Conservation (phyloP, 2,797 vertebrate species). For the Chiroxiphia lanceolata region DNA sequence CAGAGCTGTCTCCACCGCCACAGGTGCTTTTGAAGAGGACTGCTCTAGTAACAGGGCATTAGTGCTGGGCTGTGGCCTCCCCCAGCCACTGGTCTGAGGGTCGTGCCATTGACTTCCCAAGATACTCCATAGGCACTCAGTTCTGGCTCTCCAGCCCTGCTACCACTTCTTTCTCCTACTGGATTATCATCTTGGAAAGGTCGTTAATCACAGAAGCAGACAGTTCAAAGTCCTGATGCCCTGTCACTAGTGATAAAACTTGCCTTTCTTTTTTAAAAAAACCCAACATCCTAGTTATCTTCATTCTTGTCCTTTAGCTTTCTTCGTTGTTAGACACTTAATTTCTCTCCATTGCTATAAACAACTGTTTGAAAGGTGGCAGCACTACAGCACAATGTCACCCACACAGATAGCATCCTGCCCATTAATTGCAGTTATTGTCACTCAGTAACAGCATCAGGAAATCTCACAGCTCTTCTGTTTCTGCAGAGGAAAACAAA, state of each 20-base stretch:
- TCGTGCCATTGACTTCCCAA: accelerated
- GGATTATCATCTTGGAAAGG: neutral
- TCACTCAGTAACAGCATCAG: neutral
- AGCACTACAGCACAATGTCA: neutral
- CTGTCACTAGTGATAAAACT: neutral
- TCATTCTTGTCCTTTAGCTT: neutral
- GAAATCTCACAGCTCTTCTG: neutral
- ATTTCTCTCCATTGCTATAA: neutral
- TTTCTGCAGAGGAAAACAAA: neutral
- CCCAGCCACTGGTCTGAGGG: neutral
- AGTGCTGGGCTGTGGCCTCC: too few relatives aligned
- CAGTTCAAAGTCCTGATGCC: neutral
- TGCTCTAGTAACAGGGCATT: neutral
- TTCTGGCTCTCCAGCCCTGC: neutral
- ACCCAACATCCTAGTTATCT: neutral
- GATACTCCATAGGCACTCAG: accelerated
- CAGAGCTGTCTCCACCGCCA: neutral
- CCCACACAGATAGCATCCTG: neutral
- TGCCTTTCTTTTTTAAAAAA: neutral
- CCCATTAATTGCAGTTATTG: neutral
- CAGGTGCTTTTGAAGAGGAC: neutral
- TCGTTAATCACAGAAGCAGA: neutral
- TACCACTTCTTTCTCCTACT: neutral
- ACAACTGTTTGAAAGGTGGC: neutral
- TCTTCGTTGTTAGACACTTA: neutral